Conservation (phyloP, 2,797 vertebrate genomes). For the Buceros bicornis region DNA sequence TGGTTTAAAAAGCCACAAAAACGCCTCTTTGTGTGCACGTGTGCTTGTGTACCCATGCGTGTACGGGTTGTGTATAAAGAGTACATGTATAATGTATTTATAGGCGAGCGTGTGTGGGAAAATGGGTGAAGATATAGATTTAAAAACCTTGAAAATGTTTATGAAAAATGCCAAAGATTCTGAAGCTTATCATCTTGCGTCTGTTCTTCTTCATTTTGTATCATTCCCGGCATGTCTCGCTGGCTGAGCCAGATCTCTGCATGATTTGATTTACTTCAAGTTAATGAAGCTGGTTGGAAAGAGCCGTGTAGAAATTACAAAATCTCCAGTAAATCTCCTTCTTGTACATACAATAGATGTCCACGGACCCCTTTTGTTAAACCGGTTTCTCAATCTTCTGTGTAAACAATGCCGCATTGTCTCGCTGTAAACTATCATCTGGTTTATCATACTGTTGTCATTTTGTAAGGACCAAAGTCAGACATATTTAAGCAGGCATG, state of each 20-base stretch:
- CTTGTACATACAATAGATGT: constrained; percentile 77
- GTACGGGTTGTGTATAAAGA: constrained; percentile 17
- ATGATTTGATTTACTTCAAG: constrained; percentile 82
- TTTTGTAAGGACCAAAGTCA: constrained; percentile 70
- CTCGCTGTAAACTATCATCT: constrained; percentile 64
- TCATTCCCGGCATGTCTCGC: constrained; percentile 73
- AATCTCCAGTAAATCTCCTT: constrained; percentile 80
- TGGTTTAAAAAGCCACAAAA: constrained; percentile 61
- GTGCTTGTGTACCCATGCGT: constrained; percentile 4
- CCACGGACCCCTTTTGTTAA: constrained; percentile 74
- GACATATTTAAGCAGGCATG: constrained; percentile 67
- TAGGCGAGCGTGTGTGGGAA: neutral
- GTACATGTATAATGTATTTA: constrained; percentile 51
- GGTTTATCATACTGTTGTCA: constrained; percentile 73
- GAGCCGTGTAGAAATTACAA: constrained; percentile 78
- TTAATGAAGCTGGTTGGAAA: constrained; percentile 81
- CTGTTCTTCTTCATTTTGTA: constrained; percentile 78
- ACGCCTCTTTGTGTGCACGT: constrained; percentile 16
- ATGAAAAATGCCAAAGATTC: constrained; percentile 81
- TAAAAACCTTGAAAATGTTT: constrained; percentile 78
- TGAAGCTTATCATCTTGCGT: constrained; percentile 75
- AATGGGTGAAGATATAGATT: constrained; percentile 44
- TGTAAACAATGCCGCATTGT: constrained; percentile 81
- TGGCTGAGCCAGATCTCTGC: constrained; percentile 78
- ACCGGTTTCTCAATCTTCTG: constrained; percentile 77